Percentiles rank a stretch among this genome's conserved stretches.
Evolutionary conservation across 1,140 invertebrate species (phyloP).

Genomic region (Mycetomoellerius zeteki): DNA sequence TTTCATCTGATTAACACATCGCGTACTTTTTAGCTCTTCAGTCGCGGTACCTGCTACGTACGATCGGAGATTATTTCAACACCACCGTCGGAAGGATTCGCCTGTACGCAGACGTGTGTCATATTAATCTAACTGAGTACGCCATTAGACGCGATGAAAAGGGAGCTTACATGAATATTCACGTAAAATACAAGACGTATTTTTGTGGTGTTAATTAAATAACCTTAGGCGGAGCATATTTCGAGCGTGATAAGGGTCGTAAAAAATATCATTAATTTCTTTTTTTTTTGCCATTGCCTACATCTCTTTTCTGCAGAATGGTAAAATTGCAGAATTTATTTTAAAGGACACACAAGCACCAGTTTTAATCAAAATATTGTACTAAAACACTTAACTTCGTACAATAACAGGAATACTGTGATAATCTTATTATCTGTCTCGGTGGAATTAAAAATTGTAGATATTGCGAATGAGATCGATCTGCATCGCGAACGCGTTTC

Average conservation of each 20-base stretch:
- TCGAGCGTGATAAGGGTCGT: conserved; percentile 24
- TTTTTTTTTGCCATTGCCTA: neutral
- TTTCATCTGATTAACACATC: conserved; percentile 62
- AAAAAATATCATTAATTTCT: conserved; percentile 16
- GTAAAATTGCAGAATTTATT: conserved; percentile 25
- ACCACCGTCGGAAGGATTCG: conserved; percentile 30
- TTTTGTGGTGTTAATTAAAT: conserved; percentile 54
- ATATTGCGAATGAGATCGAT: conserved; percentile 73
- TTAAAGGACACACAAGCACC: conserved; percentile 1
- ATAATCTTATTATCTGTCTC: neutral
- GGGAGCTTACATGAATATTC: conserved; percentile 56
- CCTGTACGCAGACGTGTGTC: conserved; percentile 46
- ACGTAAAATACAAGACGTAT: conserved; percentile 49
- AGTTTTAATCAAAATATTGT: conserved; percentile 14
- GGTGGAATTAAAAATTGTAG: conserved; percentile 10
- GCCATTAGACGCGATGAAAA: conserved; percentile 57
- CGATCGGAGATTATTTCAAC: conserved; percentile 61
- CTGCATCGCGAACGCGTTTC: conserved; percentile 70
- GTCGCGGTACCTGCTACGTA: conserved; percentile 18
- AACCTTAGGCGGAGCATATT: conserved; percentile 23
- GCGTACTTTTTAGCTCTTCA: conserved; percentile 59
- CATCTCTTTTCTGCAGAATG: neutral
- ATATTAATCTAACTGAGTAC: conserved; percentile 54
- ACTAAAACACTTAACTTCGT: neutral
- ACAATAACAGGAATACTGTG: neutral